These are phyloP conservation scores for Pyrochroa serraticornis DNA, from an alignment of 2,888 invertebrate genomes.

Conservation along the genomic window DNA sequence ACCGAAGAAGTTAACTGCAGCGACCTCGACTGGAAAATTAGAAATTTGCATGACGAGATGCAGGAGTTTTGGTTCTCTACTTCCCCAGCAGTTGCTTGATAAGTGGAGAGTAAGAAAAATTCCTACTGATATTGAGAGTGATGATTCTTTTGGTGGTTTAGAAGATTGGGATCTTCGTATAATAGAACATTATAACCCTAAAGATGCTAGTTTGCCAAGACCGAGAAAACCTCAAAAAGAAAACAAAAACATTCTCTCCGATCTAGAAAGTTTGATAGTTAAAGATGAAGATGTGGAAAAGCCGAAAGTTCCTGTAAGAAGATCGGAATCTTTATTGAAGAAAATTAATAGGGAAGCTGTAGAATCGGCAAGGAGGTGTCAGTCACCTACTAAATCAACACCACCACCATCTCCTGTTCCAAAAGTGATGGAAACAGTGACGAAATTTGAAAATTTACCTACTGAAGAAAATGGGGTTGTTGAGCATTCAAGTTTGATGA, in stretches of 20 bases:
- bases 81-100: slow-evolving; percentile 56
- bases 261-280: slow-evolving; percentile 51
- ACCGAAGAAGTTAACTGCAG: slow-evolving; percentile 45
- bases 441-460: slow-evolving; percentile 26
- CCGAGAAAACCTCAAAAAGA: slow-evolving; percentile 43
- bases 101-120: slow-evolving; percentile 51
- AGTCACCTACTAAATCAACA: slow-evolving; percentile 26
- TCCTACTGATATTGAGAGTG: slow-evolving; percentile 56
- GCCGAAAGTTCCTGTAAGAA: slow-evolving; percentile 47
- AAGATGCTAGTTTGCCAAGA: slow-evolving; percentile 55
- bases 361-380: slow-evolving; percentile 32
- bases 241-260: slow-evolving; percentile 45
- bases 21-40: slow-evolving; percentile 52
- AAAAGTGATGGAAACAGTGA: slow-evolving; percentile 1
- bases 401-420: slow-evolving; percentile 48
- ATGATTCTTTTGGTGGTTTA: slow-evolving; percentile 59
- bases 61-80: slow-evolving; percentile 58
- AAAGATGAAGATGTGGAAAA: slow-evolving; percentile 43
- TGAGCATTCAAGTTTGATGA: slow-evolving; percentile 55
- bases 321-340: slow-evolving; percentile 50
- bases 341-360: slow-evolving; percentile 44
- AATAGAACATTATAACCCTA: slow-evolving; percentile 58
- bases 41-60: slow-evolving; percentile 59
- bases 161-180: slow-evolving; percentile 62
- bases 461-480: slow-evolving; percentile 42